Evolutionary conservation across 2,113 vertebrate genomes (phyloP).

Genomic region (Myotis brandtii): DNA sequence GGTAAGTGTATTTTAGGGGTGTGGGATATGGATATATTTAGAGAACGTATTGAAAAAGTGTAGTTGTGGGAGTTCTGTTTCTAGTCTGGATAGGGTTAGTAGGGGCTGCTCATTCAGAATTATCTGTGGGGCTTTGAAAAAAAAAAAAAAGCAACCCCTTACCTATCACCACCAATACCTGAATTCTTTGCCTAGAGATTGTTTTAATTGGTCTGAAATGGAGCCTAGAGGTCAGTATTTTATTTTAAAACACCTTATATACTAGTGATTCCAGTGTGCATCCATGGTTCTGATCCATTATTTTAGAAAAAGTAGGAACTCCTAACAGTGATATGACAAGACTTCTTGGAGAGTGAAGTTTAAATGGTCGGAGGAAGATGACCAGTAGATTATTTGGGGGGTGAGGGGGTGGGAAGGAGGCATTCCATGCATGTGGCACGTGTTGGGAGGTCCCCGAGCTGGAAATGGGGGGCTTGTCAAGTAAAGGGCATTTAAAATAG

Average conservation of each 20-base stretch:
- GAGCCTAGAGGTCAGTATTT: neutral
- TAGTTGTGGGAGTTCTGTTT: conserved; percentile 10
- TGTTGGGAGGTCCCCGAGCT: neutral
- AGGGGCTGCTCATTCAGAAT: neutral
- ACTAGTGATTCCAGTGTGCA: neutral
- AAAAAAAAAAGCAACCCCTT: neutral
- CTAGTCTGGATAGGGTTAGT: neutral
- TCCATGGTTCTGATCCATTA: neutral
- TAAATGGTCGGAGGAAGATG: conserved; percentile 39
- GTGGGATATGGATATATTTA: neutral
- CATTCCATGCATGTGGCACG: neutral
- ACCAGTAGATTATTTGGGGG: neutral
- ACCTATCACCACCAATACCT: neutral
- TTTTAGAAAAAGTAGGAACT: conserved; percentile 53
- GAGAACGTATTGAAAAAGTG: neutral
- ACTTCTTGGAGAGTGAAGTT: conserved; percentile 25
- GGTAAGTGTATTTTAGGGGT: conserved; percentile 26
- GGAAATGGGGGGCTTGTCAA: neutral
- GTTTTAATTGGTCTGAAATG: conserved; percentile 1
- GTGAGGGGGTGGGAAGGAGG: neutral
- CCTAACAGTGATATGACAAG: neutral
- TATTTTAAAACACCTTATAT: neutral
- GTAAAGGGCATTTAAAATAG: conserved; percentile 21
- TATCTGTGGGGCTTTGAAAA: neutral
- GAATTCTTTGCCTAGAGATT: neutral